Conservation (phyloP, 2,797 vertebrate species). For the Thripadectes ignobilis region DNA sequence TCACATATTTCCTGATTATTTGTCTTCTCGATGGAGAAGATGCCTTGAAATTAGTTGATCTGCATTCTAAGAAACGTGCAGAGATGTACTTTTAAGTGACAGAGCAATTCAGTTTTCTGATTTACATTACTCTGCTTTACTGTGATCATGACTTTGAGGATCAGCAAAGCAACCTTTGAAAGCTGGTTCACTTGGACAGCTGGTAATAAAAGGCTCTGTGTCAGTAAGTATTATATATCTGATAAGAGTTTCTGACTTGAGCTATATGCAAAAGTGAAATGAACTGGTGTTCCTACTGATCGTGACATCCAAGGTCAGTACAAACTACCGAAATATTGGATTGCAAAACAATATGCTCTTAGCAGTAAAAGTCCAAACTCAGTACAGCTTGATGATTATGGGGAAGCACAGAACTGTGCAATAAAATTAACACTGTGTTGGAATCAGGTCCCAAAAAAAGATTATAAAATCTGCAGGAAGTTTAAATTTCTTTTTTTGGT, state of each 20-base stretch:
- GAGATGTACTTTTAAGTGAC: background rate
- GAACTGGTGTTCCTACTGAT: background rate
- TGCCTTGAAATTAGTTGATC: background rate
- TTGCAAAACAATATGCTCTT: background rate
- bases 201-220: conserved; percentile 26
- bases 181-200: background rate
- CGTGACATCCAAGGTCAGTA: background rate
- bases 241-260: background rate
- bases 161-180: conserved; percentile 23
- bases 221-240: background rate
- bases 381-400: background rate
- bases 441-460: background rate
- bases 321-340: background rate
- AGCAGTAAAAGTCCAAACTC: background rate
- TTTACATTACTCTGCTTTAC: background rate
- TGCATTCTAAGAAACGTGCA: background rate
- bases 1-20: background rate
- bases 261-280: conserved; percentile 3
- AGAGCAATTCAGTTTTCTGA: background rate
- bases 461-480: background rate
- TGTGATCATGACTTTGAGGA: background rate
- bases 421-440: background rate
- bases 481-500: background rate
- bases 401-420: background rate
- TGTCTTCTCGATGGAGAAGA: background rate